Evolutionary conservation across 2,888 invertebrate genomes (phyloP).

Genomic region (Carcina quercana): DNA sequence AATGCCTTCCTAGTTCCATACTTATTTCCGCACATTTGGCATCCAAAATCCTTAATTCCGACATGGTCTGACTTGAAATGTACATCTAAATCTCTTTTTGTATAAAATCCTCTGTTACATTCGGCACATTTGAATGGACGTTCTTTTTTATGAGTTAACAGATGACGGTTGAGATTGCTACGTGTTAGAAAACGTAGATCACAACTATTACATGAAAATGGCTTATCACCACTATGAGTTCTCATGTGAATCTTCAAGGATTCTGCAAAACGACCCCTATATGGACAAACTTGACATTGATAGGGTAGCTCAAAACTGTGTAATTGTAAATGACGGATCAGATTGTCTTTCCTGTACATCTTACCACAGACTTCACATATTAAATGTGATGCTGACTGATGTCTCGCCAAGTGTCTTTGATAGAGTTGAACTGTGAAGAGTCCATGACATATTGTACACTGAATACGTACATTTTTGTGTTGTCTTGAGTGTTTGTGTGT

Average conservation of each 20-base stretch:
- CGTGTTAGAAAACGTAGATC: conserved; percentile 37
- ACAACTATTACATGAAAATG: conserved; percentile 45
- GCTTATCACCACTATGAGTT: conserved; percentile 35
- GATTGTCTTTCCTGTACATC: conserved; percentile 45
- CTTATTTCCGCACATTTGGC: conserved; percentile 41
- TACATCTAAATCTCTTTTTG: conserved; percentile 35
- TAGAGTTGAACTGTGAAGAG: conserved; percentile 30
- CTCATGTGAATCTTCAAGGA: conserved; percentile 17
- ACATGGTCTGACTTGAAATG: conserved; percentile 45
- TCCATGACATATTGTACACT: conserved; percentile 24
- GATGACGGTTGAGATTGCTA: conserved; percentile 48
- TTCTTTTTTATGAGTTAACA: conserved; percentile 42
- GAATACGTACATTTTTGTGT: conserved; percentile 27
- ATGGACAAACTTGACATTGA: conserved; percentile 17
- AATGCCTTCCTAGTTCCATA: conserved; percentile 44
- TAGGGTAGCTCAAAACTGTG: conserved; percentile 17
- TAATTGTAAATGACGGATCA: conserved; percentile 34
- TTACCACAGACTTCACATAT: conserved; percentile 50
- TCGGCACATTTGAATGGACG: conserved; percentile 40
- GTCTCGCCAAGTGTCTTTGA: conserved; percentile 29
- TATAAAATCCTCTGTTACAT: conserved; percentile 41
- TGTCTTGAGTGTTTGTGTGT: conserved; percentile 26
- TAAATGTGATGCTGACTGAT: conserved; percentile 33
- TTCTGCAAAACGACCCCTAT: conserved; percentile 15
- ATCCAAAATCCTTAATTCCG: conserved; percentile 41